These are phyloP conservation scores for Gari tellinella DNA, from an alignment of 2,888 invertebrate genomes.

Conservation along the genomic window DNA sequence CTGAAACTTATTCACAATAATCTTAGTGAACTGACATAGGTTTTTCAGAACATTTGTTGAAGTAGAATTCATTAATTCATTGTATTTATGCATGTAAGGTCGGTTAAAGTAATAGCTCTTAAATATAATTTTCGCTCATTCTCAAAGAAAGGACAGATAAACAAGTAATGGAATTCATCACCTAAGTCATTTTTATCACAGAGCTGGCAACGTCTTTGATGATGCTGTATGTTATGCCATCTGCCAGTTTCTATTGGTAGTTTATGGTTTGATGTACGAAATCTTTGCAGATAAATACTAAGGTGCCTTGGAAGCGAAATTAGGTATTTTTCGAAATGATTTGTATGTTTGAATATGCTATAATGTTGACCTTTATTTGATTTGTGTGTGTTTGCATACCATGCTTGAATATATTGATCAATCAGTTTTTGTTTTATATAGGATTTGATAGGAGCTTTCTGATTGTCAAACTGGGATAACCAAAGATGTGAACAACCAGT, in stretches of 20 bases:
- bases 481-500: not conserved
- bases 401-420: constrained; percentile 1
- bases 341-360: not conserved
- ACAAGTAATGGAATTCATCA: constrained; percentile 6
- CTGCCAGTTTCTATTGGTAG: constrained; percentile 16
- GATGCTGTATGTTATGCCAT: not conserved
- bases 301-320: not conserved
- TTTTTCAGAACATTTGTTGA: no score
- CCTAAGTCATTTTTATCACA: constrained; percentile 1
- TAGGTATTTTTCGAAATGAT: not conserved
- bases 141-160: not conserved
- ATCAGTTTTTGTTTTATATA: not conserved
- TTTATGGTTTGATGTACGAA: constrained; percentile 12
- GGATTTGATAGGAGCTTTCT: not conserved
- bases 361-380: constrained; percentile 3
- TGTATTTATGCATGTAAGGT: no score
- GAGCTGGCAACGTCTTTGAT: not conserved
- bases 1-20: no score
- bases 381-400: not conserved
- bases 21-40: no score
- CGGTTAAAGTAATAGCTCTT: no score
- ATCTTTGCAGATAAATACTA: not conserved
- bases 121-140: no score
- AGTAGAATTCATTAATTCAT: no score
- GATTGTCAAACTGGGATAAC: not conserved